These are phyloP conservation scores for Sarcoramphus papa DNA, from an alignment of 2,797 vertebrate genomes.

Conservation along the genomic window DNA sequence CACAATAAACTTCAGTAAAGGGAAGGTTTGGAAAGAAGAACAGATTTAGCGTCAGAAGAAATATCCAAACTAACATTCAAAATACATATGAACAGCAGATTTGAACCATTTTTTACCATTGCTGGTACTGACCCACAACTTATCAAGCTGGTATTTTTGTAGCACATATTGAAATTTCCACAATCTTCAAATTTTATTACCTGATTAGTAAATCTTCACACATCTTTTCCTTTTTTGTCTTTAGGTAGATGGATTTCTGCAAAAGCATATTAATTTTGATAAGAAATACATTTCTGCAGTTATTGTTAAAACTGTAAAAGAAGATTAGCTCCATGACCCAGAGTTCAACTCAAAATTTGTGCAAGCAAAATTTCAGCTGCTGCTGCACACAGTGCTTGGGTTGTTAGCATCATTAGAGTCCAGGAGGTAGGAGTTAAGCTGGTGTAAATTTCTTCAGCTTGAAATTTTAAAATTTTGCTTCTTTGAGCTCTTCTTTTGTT, in stretches of 20 bases:
- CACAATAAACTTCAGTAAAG: background rate
- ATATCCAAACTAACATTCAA: background rate
- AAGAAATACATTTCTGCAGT: slow-evolving; percentile 77
- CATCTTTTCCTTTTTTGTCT: background rate
- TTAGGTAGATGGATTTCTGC: slow-evolving; percentile 78
- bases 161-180: background rate
- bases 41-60: background rate
- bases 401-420: slow-evolving; percentile 79
- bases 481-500: background rate
- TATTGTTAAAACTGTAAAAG: slow-evolving; percentile 74
- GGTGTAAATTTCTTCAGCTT: background rate
- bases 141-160: background rate
- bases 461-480: background rate
- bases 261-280: slow-evolving; percentile 80
- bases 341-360: slow-evolving; percentile 84
- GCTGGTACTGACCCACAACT: background rate
- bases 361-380: slow-evolving; percentile 76
- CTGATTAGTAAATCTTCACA: background rate
- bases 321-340: slow-evolving; percentile 76
- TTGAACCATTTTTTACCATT: background rate
- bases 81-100: background rate
- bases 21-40: background rate
- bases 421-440: slow-evolving; percentile 66
- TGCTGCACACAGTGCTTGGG: slow-evolving; percentile 76
- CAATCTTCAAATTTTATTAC: background rate